phyloP scores from a whole-genome alignment of 2,797 vertebrate genomes.

The Coregonus ussuriensis region DNA sequence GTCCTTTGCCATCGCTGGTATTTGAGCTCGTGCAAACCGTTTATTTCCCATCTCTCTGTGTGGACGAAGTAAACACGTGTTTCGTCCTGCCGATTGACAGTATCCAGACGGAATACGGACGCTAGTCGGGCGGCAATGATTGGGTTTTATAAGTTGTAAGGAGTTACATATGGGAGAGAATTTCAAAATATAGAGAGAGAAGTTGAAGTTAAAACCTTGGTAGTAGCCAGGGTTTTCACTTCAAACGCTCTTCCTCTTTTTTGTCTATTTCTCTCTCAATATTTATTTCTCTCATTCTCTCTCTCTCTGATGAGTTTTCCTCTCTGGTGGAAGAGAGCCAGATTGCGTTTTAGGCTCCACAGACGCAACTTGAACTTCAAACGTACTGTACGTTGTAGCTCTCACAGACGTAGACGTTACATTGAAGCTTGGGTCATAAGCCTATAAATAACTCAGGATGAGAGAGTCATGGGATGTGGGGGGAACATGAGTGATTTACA shows the following conservation, averaged over 20 bases:
- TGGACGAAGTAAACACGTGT: conserved; percentile 46
- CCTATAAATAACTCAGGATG: neutral
- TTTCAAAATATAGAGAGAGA: conserved; percentile 1
- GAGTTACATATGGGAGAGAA: neutral
- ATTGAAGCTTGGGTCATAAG: neutral
- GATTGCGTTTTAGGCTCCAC: neutral
- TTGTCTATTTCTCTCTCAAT: neutral
- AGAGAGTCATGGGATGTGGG: neutral
- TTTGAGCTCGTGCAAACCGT: conserved; percentile 36
- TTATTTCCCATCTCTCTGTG: conserved; percentile 23
- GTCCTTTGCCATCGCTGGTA: neutral
- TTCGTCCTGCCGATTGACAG: conserved; percentile 39
- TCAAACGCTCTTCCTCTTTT: conserved; percentile 21
- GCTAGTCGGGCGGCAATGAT: conserved; percentile 34
- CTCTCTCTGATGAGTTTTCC: neutral
- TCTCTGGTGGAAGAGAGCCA: neutral
- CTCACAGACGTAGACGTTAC: neutral
- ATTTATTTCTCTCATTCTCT: neutral
- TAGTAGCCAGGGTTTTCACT: neutral
- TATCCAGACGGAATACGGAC: conserved; percentile 51
- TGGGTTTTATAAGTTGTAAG: conserved; percentile 18
- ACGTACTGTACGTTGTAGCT: neutral
- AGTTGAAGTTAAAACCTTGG: conserved; percentile 23
- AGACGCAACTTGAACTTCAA: neutral
- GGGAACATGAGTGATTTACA: neutral